Evolutionary conservation across 2,888 invertebrate species (phyloP).

Genomic region (Sturmia bella): DNA sequence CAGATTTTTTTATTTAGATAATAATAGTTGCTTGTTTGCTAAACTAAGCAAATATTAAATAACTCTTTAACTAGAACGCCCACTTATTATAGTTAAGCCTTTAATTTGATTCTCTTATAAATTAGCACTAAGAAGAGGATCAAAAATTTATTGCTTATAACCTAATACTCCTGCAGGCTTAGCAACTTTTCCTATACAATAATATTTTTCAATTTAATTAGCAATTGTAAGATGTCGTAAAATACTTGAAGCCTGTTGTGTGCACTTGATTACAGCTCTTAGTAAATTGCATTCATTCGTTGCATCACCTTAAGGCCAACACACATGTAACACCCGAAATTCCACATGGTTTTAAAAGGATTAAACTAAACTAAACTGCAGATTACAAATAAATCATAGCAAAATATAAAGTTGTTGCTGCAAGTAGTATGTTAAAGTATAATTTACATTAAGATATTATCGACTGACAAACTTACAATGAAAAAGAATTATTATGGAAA

Average conservation of each 20-base stretch:
- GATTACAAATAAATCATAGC: slow-evolving; percentile 18
- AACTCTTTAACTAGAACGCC: no score
- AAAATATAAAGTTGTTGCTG: not conserved
- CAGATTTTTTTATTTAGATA: no score
- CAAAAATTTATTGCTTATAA: no score
- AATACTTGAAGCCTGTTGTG: not conserved
- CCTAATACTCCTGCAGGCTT: not conserved
- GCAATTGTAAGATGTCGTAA: slow-evolving; percentile 2
- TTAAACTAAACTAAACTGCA: slow-evolving; percentile 25
- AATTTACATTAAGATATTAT: not conserved
- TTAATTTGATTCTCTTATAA: no score
- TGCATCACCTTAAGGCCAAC: slow-evolving; percentile 34
- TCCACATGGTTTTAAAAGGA: slow-evolving; percentile 37
- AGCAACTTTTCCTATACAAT: not conserved
- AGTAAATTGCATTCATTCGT: slow-evolving; percentile 40
- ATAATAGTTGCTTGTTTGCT: no score
- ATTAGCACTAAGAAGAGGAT: no score
- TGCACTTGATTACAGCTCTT: not conserved
- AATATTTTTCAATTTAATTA: slow-evolving; percentile 23
- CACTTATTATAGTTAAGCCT: no score
- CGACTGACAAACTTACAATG: not conserved
- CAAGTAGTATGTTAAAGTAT: not conserved
- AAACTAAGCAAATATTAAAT: no score
- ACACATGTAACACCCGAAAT: slow-evolving; percentile 22
- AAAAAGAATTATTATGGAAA: not conserved